Base-by-base conservation (phyloP, 1,140 invertebrate species). In the Epicauta chinensis region DNA sequence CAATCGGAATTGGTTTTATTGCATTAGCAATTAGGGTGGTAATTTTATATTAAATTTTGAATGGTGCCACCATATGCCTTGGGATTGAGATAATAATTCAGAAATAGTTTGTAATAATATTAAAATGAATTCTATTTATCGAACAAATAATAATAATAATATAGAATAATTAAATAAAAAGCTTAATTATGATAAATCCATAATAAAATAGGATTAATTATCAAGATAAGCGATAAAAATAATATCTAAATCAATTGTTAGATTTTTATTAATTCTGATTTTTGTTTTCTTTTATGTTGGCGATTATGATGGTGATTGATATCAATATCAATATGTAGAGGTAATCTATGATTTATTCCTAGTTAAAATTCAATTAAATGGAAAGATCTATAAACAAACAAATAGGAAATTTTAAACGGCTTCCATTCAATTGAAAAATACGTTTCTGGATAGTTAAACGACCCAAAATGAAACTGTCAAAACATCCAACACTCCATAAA, bases 391-490 rank as follows among this genome's bases (percentile, higher is more conserved):
- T 23, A 23, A 23, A n/a, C n/a, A n/a, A n/a, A n/a, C n/a, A n/a
- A n/a, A 23, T 23, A 5, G 23, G 4, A 2, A 7, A 23, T 23
- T 23, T 23, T 7, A 23, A 23, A 23, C 23, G 23, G 23, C 2
- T 51, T 51, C 49, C 50, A 14, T 30, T 12, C 40, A 30, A 52
- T 52, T 52, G 41, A 52, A 52, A 52, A 45, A 52, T 52, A 31
- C 30, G 16, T 51, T 51, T 37, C 50, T 17, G 13, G 16, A 16
- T 16, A 51, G 23, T 23, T 42, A 37, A 38, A 39, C 16, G 34
- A 43, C 40, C 41, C 32, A 5, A 14, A 37, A 42, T 23, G 31
- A 36, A 51, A 7, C 13, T 12, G 17, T 29, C 39, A 41, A 48
- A 37, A 37, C 46, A 37, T 3, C 7, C 11, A 23, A 23, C 23